Conservation (phyloP, 2,113 vertebrate species). For the Oreocharis arfaki region DNA sequence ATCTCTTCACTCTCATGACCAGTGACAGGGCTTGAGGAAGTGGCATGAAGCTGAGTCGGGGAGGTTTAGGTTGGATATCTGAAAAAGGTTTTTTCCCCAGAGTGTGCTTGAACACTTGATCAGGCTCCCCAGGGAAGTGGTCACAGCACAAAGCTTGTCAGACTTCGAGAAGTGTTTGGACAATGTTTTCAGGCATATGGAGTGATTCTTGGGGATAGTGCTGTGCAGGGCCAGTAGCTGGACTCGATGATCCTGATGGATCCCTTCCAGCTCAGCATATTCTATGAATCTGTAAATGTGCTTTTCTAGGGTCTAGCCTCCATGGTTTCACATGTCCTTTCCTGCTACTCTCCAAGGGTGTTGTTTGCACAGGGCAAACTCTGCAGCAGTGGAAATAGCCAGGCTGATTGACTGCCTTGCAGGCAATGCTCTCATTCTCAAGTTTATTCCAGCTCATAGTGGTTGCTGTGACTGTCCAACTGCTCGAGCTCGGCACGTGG, state of each 20-base stretch:
- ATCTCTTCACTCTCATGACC: background rate
- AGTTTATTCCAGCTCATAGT: background rate
- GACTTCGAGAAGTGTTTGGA: background rate
- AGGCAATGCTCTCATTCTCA: background rate
- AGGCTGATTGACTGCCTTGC: background rate
- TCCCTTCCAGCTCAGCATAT: background rate
- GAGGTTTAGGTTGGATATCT: background rate
- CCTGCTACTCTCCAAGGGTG: background rate
- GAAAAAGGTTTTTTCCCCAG: background rate
- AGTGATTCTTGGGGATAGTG: background rate
- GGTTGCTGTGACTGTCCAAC: background rate
- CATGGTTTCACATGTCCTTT: background rate
- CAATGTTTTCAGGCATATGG: background rate
- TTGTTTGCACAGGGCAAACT: background rate
- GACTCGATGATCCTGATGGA: background rate
- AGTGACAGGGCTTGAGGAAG: background rate
- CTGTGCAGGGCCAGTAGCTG: background rate
- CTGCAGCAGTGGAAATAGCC: background rate
- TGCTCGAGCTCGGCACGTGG: fast-evolving
- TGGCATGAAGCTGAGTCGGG: background rate
- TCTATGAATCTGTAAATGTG: background rate
- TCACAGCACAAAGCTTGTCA: background rate
- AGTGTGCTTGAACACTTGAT: background rate
- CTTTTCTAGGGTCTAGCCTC: background rate
- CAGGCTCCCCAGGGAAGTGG: background rate